These are phyloP conservation scores for Polypterus senegalus DNA, from an alignment of 2,113 vertebrate species.

Conservation along the genomic window DNA sequence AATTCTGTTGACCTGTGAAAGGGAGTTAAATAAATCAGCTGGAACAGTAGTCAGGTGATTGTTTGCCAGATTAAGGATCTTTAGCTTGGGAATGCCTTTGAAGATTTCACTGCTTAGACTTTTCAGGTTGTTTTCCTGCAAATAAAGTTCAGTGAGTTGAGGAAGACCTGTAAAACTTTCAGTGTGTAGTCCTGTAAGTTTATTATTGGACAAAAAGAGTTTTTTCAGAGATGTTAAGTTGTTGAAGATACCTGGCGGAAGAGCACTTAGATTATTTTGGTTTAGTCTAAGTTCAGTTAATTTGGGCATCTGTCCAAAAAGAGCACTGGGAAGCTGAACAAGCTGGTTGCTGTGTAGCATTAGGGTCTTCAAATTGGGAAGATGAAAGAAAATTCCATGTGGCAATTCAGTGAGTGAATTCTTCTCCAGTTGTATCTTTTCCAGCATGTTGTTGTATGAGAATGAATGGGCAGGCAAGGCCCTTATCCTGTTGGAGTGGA, in stretches of 20 bases:
- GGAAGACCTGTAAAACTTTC: slow-evolving; percentile 45
- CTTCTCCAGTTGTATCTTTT: slow-evolving; percentile 35
- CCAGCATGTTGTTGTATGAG: slow-evolving; percentile 43
- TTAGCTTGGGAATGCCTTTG: slow-evolving; percentile 36
- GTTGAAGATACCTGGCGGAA: slow-evolving; percentile 41
- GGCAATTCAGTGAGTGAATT: slow-evolving; percentile 40
- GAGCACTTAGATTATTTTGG: slow-evolving; percentile 39
- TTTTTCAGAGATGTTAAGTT: slow-evolving; percentile 42
- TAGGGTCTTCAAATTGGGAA: slow-evolving; percentile 41
- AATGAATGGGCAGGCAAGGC: slow-evolving; percentile 42
- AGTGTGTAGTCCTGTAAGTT: slow-evolving; percentile 34
- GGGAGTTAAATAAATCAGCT: slow-evolving; percentile 27
- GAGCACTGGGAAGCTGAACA: slow-evolving; percentile 31
- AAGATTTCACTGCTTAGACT: slow-evolving; percentile 33
- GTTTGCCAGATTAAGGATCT: slow-evolving; percentile 34
- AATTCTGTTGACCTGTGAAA: slow-evolving; percentile 38
- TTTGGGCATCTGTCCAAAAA: slow-evolving; percentile 44
- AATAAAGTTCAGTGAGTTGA: slow-evolving; percentile 43
- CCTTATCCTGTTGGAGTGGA: slow-evolving; percentile 42
- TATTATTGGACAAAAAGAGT: slow-evolving; percentile 49
- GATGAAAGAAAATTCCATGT: slow-evolving; percentile 38
- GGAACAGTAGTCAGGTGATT: slow-evolving; percentile 42
- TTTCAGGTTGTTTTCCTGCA: slow-evolving; percentile 39
- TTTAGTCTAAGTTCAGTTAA: slow-evolving; percentile 43
- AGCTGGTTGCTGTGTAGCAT: slow-evolving; percentile 44